Evolutionary conservation across 1,140 invertebrate genomes (phyloP).

Genomic region (Ostrea denselamellosa): DNA sequence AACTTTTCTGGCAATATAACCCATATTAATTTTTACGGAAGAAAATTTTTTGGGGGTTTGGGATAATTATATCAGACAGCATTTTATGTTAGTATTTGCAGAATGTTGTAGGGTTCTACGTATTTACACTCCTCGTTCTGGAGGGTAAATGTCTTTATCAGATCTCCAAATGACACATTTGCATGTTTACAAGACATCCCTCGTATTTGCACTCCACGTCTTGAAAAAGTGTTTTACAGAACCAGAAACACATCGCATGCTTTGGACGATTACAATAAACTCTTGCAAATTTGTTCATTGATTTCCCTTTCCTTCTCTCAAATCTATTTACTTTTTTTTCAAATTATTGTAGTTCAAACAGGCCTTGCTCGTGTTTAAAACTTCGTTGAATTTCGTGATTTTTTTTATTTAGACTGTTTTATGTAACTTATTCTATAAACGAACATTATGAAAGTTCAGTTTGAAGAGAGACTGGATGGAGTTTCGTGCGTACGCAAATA

Average conservation of each 20-base stretch:
- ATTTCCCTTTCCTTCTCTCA: not conserved
- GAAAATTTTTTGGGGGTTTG: not conserved
- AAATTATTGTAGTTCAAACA: not conserved
- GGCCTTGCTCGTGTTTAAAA: not conserved
- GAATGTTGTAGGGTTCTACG: not conserved
- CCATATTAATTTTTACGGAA: not conserved
- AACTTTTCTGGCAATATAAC: no score
- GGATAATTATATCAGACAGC: constrained; percentile 4
- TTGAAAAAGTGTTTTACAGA: no score
- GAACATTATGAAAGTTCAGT: no score
- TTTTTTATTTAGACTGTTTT: not conserved
- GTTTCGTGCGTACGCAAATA: not conserved
- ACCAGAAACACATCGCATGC: not conserved
- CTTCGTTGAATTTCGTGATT: not conserved
- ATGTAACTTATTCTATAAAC: not conserved
- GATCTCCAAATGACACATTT: constrained; percentile 33
- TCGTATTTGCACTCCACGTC: not conserved
- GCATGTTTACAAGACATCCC: constrained; percentile 18
- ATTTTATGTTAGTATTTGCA: not conserved
- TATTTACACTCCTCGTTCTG: not conserved
- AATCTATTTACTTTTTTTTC: not conserved
- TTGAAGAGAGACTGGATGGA: no score
- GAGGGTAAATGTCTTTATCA: constrained; percentile 6
- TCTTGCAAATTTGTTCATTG: not conserved
- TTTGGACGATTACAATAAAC: not conserved